Evolutionary conservation across 2,888 invertebrate species (phyloP).

Genomic region (Machimus rusticus): DNA sequence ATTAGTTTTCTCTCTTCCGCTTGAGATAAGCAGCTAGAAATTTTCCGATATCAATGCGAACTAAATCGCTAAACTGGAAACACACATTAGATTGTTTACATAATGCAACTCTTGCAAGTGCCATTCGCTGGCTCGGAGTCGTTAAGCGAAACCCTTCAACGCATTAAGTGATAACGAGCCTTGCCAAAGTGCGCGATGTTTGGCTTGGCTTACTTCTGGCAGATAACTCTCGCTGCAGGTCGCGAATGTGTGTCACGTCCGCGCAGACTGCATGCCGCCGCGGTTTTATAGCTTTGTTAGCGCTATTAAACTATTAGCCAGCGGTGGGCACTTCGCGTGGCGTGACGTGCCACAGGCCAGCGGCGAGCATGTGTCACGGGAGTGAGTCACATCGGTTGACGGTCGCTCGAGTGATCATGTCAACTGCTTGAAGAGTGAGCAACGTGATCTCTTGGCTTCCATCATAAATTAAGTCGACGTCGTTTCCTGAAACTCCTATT

Average conservation of each 20-base stretch:
- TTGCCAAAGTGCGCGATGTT: neutral
- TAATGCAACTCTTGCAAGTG: neutral
- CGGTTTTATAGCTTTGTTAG: neutral
- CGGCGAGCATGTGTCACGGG: neutral
- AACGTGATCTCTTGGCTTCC: conserved; percentile 1
- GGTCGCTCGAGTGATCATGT: neutral
- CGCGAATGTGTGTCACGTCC: neutral
- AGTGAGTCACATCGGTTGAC: neutral
- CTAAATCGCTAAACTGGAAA: neutral
- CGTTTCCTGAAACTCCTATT: conserved; percentile 21
- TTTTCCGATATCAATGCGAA: neutral
- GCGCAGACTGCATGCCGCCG: conserved; percentile 30
- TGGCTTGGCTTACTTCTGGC: neutral
- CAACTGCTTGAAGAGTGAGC: neutral
- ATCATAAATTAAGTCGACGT: neutral
- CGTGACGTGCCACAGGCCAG: neutral
- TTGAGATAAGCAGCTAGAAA: conserved; percentile 11
- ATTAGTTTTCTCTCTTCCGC: neutral
- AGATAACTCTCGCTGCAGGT: neutral
- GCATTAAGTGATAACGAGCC: conserved; percentile 20
- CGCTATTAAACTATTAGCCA: neutral
- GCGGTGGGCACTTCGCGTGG: neutral
- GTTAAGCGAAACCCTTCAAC: neutral
- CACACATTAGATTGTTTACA: neutral
- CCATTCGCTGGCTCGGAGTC: neutral